Conservation (phyloP, 2,797 vertebrate genomes). For the Pantherophis vulpinus region DNA sequence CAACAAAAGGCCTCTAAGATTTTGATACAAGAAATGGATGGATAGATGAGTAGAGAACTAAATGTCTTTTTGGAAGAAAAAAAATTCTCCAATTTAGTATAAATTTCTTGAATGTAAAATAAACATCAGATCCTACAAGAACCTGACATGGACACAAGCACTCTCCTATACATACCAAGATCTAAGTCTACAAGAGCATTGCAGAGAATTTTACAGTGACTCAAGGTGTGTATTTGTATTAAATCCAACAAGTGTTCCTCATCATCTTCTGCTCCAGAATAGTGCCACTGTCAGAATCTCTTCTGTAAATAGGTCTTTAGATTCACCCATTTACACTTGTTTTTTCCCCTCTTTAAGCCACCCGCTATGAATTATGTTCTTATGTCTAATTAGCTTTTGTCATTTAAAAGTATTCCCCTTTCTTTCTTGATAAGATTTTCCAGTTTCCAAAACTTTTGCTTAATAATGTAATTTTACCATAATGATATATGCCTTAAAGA, state of each 20-base stretch:
- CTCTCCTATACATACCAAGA: not conserved
- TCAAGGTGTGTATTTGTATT: not conserved
- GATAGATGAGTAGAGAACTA: not conserved
- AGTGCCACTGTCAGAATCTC: not conserved
- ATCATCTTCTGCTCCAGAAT: not conserved
- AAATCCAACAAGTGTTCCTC: not conserved
- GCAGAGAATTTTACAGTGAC: not conserved
- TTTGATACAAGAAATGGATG: not conserved
- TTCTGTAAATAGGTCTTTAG: not conserved
- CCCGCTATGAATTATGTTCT: not conserved
- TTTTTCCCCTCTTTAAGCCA: not conserved
- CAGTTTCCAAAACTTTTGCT: slow-evolving; percentile 44
- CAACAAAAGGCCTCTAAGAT: not conserved
- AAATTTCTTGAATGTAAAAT: not conserved
- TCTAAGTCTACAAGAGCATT: not conserved
- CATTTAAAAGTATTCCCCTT: not conserved
- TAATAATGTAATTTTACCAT: slow-evolving; percentile 56
- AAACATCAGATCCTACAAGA: not conserved
- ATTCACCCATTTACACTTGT: not conserved
- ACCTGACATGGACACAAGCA: not conserved
- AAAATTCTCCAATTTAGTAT: not conserved
- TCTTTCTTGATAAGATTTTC: slow-evolving; percentile 35
- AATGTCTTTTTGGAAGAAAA: not conserved
- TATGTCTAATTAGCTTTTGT: slow-evolving; percentile 21
- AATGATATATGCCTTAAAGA: slow-evolving; percentile 55